Evolutionary conservation across 2,113 vertebrate genomes (phyloP).

Genomic region (Lichenostomus cassidix): DNA sequence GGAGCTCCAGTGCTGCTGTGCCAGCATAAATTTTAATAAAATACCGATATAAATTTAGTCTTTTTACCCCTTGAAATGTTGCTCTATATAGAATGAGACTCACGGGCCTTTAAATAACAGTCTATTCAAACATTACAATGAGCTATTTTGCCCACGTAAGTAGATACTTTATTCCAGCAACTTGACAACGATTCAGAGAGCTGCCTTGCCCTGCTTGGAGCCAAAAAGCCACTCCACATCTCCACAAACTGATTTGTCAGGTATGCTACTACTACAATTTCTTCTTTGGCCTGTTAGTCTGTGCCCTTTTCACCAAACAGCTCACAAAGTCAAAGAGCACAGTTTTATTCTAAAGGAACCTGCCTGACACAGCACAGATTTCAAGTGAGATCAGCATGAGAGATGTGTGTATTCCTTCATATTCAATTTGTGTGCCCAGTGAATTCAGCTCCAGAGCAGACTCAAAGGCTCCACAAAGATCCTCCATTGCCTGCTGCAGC

Average conservation of each 20-base stretch:
- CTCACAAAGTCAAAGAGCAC: neutral
- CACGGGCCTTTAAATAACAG: conserved; percentile 25
- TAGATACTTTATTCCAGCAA: neutral
- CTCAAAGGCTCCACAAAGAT: neutral
- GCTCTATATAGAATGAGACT: neutral
- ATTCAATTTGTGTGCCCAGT: rapidly evolving
- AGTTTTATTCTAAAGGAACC: neutral
- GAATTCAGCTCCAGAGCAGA: neutral
- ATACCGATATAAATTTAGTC: conserved; percentile 23
- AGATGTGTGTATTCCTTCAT: neutral
- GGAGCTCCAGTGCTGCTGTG: neutral
- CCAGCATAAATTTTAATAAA: conserved; percentile 57
- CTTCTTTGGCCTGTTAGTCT: neutral
- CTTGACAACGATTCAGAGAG: neutral
- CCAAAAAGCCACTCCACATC: neutral
- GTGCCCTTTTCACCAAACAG: neutral
- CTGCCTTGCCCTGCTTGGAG: neutral
- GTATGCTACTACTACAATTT: neutral
- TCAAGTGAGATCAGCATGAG: neutral
- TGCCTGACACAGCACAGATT: neutral
- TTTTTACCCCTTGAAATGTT: conserved; percentile 40
- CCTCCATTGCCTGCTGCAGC: neutral
- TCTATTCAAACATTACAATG: neutral
- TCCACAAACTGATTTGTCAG: neutral
- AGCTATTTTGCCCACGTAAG: neutral